Percentiles rank a stretch among this genome's conserved stretches.
Conservation (phyloP, 2,797 vertebrate species). For the Sternotherus odoratus region DNA sequence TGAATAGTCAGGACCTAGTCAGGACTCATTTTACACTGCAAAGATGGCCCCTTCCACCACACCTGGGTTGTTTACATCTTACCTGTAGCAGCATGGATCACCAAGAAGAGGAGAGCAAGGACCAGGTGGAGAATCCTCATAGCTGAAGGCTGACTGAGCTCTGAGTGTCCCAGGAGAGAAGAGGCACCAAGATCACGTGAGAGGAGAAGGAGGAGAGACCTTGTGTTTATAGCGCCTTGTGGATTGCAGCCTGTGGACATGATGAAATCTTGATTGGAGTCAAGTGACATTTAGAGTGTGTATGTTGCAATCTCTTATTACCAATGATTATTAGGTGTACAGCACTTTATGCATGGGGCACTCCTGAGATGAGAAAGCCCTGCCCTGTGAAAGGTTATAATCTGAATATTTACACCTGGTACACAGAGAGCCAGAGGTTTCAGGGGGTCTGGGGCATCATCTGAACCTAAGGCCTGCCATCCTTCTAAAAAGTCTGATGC, state of each 20-base stretch:
- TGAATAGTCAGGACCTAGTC: not conserved
- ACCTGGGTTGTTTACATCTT: not conserved
- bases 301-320: not conserved
- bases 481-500: too few relatives aligned
- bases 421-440: too few relatives aligned
- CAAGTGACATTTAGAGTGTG: not conserved
- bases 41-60: not conserved
- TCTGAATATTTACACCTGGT: not conserved
- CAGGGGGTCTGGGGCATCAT: too few relatives aligned
- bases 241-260: not conserved
- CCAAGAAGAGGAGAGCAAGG: not conserved
- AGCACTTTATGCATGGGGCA: too few relatives aligned
- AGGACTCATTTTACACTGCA: not conserved
- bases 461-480: too few relatives aligned
- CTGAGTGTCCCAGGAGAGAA: not conserved
- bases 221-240: conserved; percentile 6
- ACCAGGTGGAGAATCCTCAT: not conserved
- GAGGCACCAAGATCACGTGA: not conserved
- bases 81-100: not conserved
- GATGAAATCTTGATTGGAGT: not conserved
- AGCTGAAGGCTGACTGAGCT: not conserved
- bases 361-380: not conserved
- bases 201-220: not conserved
- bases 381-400: not conserved
- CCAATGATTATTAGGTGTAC: not conserved